Evolutionary conservation across 2,888 invertebrate species (phyloP).

Genomic region (Perizoma flavofasciatum): DNA sequence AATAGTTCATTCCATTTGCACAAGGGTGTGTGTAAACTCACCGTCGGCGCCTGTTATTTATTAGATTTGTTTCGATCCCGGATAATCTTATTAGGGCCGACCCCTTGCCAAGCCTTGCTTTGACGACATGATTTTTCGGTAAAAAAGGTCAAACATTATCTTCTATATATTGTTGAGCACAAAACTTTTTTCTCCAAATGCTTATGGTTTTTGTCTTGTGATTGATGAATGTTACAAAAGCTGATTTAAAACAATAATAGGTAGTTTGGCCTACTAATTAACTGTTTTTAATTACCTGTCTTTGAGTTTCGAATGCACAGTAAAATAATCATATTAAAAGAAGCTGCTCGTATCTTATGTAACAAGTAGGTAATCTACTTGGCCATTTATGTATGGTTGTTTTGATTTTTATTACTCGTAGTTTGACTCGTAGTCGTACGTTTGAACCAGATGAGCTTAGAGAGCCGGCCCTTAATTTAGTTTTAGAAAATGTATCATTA

Average conservation of each 20-base stretch:
- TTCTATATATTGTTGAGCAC: background rate
- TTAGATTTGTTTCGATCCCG: conserved; percentile 75
- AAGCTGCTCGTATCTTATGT: no score
- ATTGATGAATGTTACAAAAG: background rate
- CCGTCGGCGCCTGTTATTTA: conserved; percentile 71
- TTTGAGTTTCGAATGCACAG: conserved; percentile 38
- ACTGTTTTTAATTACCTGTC: no score
- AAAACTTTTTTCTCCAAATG: background rate
- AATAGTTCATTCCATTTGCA: conserved; percentile 40
- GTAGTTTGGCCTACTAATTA: no score
- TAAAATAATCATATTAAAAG: no score
- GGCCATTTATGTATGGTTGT: no score
- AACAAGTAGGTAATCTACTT: no score
- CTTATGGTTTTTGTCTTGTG: no score
- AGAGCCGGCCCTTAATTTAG: no score
- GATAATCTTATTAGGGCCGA: conserved; percentile 70
- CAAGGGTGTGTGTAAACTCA: conserved; percentile 54
- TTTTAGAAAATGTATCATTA: background rate
- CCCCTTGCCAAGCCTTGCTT: conserved; percentile 42
- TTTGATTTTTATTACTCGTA: no score
- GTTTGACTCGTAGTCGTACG: no score
- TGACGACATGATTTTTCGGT: conserved; percentile 38
- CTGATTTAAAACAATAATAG: no score
- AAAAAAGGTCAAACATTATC: conserved; percentile 26
- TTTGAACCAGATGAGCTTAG: no score